Evolutionary conservation across 2,888 invertebrate species (phyloP).

Genomic region (Rambutsinella grinnellia): DNA sequence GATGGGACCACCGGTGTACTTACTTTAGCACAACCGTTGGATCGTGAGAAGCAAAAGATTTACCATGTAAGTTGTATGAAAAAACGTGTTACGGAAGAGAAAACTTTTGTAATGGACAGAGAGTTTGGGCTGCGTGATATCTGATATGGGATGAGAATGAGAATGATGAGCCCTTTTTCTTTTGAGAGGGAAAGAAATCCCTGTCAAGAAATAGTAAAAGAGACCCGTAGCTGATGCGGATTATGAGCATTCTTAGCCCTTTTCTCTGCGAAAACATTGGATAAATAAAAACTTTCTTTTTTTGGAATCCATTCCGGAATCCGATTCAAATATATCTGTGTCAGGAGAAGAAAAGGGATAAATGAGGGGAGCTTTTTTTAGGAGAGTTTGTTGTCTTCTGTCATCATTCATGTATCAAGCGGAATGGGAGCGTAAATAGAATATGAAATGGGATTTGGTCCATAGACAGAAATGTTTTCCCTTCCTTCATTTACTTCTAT

Average conservation of each 20-base stretch:
- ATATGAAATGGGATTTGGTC: neutral
- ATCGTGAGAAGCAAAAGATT: slow-evolving; percentile 86
- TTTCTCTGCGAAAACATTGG: no score
- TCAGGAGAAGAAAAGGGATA: slow-evolving; percentile 21
- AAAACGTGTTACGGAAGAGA: neutral
- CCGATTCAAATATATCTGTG: slow-evolving; percentile 32
- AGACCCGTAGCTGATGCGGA: neutral
- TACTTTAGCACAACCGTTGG: slow-evolving; percentile 79
- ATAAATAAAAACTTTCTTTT: neutral
- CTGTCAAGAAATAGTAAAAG: neutral
- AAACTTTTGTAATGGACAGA: neutral
- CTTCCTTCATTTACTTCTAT: neutral
- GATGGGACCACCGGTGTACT: slow-evolving; percentile 84
- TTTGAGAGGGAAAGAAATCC: neutral
- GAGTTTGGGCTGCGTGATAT: neutral
- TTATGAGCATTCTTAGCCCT: neutral
- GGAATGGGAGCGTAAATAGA: neutral
- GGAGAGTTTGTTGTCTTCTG: slow-evolving; percentile 2
- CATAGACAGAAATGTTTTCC: neutral
- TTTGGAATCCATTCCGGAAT: neutral
- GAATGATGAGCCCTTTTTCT: slow-evolving; percentile 2
- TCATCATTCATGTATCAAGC: slow-evolving; percentile 32
- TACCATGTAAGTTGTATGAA: slow-evolving; percentile 79
- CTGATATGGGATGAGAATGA: neutral
- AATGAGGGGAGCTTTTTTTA: slow-evolving; percentile 7